Percentiles rank a stretch among this genome's conserved stretches.
Evolutionary conservation across 2,888 invertebrate species (phyloP).

Genomic region (Limnephilus rhombicus): DNA sequence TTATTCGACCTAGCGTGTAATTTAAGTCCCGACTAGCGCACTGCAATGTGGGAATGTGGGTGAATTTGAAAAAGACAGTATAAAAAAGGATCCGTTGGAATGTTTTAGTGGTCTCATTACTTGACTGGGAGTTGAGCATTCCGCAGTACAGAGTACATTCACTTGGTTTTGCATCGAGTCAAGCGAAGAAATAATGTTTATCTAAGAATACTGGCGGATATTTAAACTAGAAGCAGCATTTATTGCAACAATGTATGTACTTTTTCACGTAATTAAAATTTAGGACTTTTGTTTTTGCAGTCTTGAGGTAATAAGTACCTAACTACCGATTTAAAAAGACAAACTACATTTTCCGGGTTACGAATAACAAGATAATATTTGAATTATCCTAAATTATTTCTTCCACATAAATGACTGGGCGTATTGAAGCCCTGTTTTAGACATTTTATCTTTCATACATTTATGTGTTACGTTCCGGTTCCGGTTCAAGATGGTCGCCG

Average conservation of each 20-base stretch:
- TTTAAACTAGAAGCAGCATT: background rate
- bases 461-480: no score
- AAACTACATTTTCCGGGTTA: no score
- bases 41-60: background rate
- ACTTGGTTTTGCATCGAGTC: background rate
- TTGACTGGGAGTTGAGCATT: background rate
- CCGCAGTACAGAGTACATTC: background rate
- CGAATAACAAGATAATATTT: no score
- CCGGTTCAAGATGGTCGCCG: no score
- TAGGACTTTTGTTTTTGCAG: background rate
- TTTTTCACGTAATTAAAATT: background rate
- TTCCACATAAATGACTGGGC: no score
- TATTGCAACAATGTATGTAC: background rate
- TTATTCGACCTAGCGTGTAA: background rate
- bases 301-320: no score
- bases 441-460: no score
- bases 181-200: background rate
- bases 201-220: background rate
- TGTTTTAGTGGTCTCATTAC: background rate
- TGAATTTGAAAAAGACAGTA: background rate
- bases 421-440: no score
- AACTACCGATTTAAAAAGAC: no score
- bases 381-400: no score
- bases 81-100: background rate
- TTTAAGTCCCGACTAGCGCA: background rate